These are phyloP conservation scores for Threskiornis aethiopicus DNA, from an alignment of 2,797 vertebrate species.

Conservation along the genomic window DNA sequence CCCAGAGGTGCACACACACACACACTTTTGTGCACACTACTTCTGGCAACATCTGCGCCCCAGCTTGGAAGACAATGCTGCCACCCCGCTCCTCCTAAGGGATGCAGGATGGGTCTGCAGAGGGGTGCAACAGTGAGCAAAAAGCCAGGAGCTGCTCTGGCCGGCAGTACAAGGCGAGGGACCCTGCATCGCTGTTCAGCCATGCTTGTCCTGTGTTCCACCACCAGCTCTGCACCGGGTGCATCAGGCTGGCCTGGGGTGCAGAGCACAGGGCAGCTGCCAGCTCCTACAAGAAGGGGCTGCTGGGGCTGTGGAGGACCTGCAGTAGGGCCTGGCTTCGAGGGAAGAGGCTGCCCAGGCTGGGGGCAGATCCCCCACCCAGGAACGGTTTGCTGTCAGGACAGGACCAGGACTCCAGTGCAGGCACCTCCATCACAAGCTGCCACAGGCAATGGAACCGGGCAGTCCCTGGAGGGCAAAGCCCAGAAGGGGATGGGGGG, in stretches of 20 bases:
- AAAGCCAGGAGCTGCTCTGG: not conserved
- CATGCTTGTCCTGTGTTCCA: not conserved
- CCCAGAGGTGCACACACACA: not conserved
- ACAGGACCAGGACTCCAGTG: not conserved
- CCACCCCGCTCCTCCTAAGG: not conserved
- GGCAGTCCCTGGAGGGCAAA: not conserved
- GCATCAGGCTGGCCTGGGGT: not conserved
- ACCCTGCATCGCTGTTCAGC: not conserved
- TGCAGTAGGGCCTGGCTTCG: not conserved
- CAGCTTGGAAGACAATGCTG: not conserved
- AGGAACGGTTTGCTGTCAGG: not conserved
- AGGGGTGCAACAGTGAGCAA: not conserved
- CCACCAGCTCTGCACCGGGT: not conserved
- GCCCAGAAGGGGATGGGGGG: not conserved
- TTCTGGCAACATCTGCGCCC: not conserved
- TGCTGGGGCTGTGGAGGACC: not conserved
- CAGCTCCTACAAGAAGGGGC: not conserved
- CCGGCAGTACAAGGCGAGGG: not conserved
- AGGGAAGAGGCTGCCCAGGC: not conserved
- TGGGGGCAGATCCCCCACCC: not conserved
- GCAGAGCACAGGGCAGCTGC: not conserved
- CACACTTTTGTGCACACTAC: accelerated
- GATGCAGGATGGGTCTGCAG: not conserved
- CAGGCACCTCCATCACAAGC: not conserved
- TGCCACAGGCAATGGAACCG: not conserved